A percentile compares a stretch with the other conserved stretches of the same genome.
These are phyloP conservation scores for Bugula neritina DNA, from an alignment of 2,888 invertebrate genomes.

Conservation along the genomic window DNA sequence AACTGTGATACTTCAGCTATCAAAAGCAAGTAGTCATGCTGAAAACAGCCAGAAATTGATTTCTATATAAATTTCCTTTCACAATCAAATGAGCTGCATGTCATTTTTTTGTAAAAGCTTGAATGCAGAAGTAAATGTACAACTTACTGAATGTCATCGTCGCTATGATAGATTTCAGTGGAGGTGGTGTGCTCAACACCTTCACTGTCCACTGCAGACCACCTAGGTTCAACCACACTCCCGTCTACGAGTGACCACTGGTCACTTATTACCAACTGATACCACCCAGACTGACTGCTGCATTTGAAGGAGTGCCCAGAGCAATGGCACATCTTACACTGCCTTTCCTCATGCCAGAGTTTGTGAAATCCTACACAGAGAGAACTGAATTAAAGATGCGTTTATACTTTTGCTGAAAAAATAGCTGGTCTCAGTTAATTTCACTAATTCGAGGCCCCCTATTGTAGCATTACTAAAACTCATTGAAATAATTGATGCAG, in stretches of 20 bases:
- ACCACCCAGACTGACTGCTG: slow-evolving; percentile 35
- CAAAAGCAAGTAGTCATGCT: too few relatives aligned
- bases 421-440: too few relatives aligned
- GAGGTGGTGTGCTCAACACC: slow-evolving; percentile 27
- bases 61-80: too few relatives aligned
- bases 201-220: slow-evolving; percentile 31
- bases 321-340: slow-evolving; percentile 38
- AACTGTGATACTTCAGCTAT: too few relatives aligned
- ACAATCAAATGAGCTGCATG: too few relatives aligned
- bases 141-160: not conserved
- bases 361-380: slow-evolving; percentile 31
- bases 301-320: slow-evolving; percentile 36
- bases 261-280: slow-evolving; percentile 29
- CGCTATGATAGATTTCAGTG: not conserved
- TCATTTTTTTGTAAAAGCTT: too few relatives aligned
- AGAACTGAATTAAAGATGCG: not conserved
- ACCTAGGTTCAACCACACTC: slow-evolving; percentile 31
- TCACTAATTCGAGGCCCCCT: too few relatives aligned
- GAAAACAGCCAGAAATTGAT: too few relatives aligned
- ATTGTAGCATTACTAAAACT: too few relatives aligned
- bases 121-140: too few relatives aligned
- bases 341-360: slow-evolving; percentile 33
- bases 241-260: slow-evolving; percentile 32
- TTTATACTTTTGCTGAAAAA: too few relatives aligned
- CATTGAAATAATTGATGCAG: too few relatives aligned